Evolutionary conservation across 1,140 invertebrate species (phyloP).

Genomic region (Drosophila pectinifera): DNA sequence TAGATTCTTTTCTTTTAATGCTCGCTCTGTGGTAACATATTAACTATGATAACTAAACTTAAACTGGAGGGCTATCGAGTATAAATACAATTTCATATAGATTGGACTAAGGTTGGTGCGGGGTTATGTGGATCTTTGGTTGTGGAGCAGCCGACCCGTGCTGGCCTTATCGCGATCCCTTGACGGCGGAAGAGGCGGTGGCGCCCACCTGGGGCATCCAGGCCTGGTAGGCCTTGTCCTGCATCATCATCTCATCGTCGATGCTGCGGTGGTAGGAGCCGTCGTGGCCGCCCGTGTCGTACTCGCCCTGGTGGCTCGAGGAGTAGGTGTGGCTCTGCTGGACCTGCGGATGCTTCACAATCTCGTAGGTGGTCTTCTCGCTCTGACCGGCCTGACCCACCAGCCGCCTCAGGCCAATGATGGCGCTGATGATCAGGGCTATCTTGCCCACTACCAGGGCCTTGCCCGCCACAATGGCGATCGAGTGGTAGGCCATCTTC

Average conservation of each 20-base stretch:
- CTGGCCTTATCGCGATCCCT: constrained; percentile 54
- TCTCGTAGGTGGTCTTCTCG: constrained; percentile 93
- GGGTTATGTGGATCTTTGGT: constrained; percentile 66
- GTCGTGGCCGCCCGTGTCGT: constrained; percentile 87
- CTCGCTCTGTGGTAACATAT: constrained; percentile 57
- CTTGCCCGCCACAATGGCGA: constrained; percentile 90
- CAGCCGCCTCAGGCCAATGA: constrained; percentile 91
- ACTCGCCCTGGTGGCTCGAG: constrained; percentile 89
- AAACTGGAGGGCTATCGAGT: constrained; percentile 64
- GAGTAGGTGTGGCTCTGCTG: constrained; percentile 91
- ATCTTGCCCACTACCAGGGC: constrained; percentile 88
- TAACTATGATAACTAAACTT: constrained; percentile 70
- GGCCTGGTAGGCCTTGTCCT: constrained; percentile 87
- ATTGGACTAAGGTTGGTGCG: constrained; percentile 57
- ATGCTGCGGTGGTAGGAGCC: constrained; percentile 88
- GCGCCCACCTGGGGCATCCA: constrained; percentile 78
- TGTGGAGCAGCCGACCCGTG: constrained; percentile 15
- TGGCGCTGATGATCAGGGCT: constrained; percentile 90
- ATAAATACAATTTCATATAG: constrained; percentile 71
- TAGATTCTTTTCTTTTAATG: constrained; percentile 39
- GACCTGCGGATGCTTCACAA: constrained; percentile 93
- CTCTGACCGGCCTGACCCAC: constrained; percentile 87
- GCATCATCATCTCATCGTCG: constrained; percentile 86
- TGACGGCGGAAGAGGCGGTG: constrained; percentile 25
- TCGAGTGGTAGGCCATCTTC: constrained; percentile 90